Evolutionary conservation across 2,113 vertebrate species (phyloP), one percentile per base, ranked within the genome.

Genomic region (Myotis davidii): DNA sequence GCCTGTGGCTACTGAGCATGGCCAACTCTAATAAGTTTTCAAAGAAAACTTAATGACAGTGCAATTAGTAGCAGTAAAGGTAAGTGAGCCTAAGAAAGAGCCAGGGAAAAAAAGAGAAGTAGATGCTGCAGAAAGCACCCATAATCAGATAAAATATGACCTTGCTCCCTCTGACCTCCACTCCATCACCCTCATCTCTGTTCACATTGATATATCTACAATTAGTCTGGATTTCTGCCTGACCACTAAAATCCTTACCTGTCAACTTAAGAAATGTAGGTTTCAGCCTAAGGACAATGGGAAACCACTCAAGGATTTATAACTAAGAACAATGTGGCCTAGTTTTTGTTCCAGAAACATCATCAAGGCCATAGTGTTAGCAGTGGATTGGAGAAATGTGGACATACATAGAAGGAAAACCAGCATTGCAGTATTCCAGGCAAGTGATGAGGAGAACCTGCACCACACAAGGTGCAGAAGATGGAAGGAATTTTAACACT

Each of bases 281-380:
- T 32, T 92, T 88, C 34, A 45, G 32, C 18, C 37, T 45, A 82
- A 82, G 3, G 20, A 50, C 23, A 67, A 42, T 56, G 1, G 39
- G 17, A 94, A 88, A 61, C 16, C 16, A 73, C 21, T 50, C 9
- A 92, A 87, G 8, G 12, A 8, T 65, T 85, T 74, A 18, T 64
- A 81, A 45, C 48, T 52, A 21, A 90, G 54, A 85, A 88, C 3
- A 37, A 0, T 1, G 4, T 72, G 39, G 4, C 8, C 37, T 48
- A 23, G 9, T 14, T 85, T 95, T 79, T 69, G 29, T 76, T 90
- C 67, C 64, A 74, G 56, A 94, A 56, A 74, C 18, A 76, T 84
- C 34, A 29, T 18, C 82, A 81, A 81, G 29, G 12, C 39, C 50
- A 17, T 39, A 74, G 29, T 23, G 6, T 45, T 59, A 83, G 21